Evolutionary conservation across 2,113 vertebrate genomes (phyloP), one percentile per base, ranked within the genome.

Genomic region (Eurypyga helias): DNA sequence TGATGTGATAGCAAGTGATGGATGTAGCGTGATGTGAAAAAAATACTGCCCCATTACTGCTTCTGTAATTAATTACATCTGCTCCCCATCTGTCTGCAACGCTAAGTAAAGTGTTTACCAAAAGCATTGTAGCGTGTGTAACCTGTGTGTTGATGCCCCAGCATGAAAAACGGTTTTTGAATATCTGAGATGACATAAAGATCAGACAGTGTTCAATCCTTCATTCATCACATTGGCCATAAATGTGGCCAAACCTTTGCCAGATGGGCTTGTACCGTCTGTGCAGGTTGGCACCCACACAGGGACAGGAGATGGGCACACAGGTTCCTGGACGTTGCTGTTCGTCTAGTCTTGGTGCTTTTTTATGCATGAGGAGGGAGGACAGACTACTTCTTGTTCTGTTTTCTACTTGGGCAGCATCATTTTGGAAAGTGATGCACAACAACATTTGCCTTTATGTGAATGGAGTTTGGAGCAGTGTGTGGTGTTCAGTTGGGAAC

Each of bases 261-360:
- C 67, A 80, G 43, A 24, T 38, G 84, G 73, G 29, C 26, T 84
- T 28, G 84, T 36, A 7, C 36, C 3, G 0, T 33, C 61, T 70
- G 67, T n/a, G 57, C 16, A 29, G 15, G 13, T 58, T 52, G 84
- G 54, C 49, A 64, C 17, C 43, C 19, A 3, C 10, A 5, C 12
- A 16, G 69, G 33, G 20, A 33, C 0, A 4, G 58, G 64, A 71
- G 31, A 8, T 54, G 57, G 62, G 18, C 12, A 6, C 3, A 0
- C 9, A 25, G 61, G 33, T 11, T 89, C 52, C 69, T 54, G 46
- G 28, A 34, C 5, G 1, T 2, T 12, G n/a, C 5, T 48, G 19
- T 38, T 54, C 45, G 9, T 49, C 18, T 54, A 9, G 49, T 25
- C 61, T 75, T 52, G 43, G 21, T 65, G 57, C 18, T 0, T 52